These are phyloP conservation scores for Dasypolia templi DNA, from an alignment of 2,888 invertebrate species.

Conservation along the genomic window DNA sequence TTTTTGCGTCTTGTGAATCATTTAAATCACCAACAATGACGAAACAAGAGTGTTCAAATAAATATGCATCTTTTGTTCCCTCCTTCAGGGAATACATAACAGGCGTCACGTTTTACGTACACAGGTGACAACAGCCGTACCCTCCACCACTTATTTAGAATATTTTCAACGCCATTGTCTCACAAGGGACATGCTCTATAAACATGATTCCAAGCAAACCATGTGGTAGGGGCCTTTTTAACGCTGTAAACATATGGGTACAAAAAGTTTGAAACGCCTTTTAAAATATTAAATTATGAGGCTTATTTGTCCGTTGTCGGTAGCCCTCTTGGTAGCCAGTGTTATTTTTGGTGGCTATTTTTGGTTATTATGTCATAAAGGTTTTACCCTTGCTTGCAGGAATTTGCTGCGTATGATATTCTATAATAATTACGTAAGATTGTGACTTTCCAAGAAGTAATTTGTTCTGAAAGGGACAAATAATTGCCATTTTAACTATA, in stretches of 20 bases:
- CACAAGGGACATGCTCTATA: constrained; percentile 31
- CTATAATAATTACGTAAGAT: not conserved
- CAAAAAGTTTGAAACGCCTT: constrained; percentile 44
- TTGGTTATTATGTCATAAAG: constrained; percentile 34
- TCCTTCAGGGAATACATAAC: not conserved
- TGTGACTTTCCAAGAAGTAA: not conserved
- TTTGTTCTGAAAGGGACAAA: not conserved
- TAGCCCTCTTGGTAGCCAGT: constrained; percentile 39
- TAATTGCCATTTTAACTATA: not conserved
- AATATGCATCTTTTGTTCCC: not conserved
- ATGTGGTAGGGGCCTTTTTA: constrained; percentile 6
- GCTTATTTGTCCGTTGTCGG: constrained; percentile 20
- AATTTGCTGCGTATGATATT: not conserved
- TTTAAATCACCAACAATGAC: not conserved
- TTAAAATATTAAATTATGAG: constrained; percentile 60
- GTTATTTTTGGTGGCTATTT: constrained; percentile 45
- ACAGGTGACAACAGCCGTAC: constrained; percentile 16
- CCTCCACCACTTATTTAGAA: constrained; percentile 55
- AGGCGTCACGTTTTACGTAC: constrained; percentile 18
- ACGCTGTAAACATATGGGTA: constrained; percentile 12
- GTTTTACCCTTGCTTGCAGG: constrained; percentile 4
- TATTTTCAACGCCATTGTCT: constrained; percentile 45
- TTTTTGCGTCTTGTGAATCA: not conserved
- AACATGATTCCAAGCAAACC: constrained; percentile 38
- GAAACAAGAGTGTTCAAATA: not conserved